phyloP scores from a whole-genome alignment of 1,140 invertebrate species.

The Parasteatoda tepidariorum region DNA sequence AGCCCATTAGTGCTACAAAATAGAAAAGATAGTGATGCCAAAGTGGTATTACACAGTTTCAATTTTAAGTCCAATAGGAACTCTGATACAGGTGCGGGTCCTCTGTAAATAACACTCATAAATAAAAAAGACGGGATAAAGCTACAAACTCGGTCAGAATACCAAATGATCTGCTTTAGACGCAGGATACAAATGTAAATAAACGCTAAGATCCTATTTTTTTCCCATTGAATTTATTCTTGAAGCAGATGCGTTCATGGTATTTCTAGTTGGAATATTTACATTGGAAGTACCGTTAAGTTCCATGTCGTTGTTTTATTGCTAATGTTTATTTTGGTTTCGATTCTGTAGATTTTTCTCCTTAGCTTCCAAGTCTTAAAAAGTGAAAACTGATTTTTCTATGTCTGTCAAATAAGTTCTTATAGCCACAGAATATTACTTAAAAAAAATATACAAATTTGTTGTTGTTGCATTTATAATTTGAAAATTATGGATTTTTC shows the following conservation, averaged over 20 bases:
- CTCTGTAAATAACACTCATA: constrained; percentile 30
- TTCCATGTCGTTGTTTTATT: not conserved
- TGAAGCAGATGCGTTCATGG: constrained; percentile 23
- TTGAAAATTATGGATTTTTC: too few species aligned
- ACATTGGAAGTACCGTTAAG: constrained; percentile 4
- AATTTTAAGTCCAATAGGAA: constrained; percentile 28
- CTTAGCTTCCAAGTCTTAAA: not conserved
- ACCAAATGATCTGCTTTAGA: constrained; percentile 38
- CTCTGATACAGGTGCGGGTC: constrained; percentile 11
- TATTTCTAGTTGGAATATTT: constrained; percentile 23
- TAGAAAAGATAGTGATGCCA: constrained; percentile 4
- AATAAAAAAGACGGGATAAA: constrained; percentile 10
- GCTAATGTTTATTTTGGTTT: not conserved
- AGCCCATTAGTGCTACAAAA: constrained; percentile 13
- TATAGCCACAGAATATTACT: too few species aligned
- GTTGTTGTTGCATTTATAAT: too few species aligned
- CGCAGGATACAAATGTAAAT: constrained; percentile 48
- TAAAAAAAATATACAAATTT: too few species aligned
- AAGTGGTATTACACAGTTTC: constrained; percentile 39
- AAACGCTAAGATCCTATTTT: constrained; percentile 22
- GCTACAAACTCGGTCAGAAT: constrained; percentile 22
- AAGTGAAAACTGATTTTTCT: not conserved
- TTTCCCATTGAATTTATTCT: constrained; percentile 30
- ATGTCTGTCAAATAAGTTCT: too few species aligned
- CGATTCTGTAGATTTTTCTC: not conserved